A percentile compares a stretch with the other conserved stretches of the same genome.
These are phyloP conservation scores for Falco peregrinus DNA, from an alignment of 2,797 vertebrate genomes.

Conservation along the genomic window DNA sequence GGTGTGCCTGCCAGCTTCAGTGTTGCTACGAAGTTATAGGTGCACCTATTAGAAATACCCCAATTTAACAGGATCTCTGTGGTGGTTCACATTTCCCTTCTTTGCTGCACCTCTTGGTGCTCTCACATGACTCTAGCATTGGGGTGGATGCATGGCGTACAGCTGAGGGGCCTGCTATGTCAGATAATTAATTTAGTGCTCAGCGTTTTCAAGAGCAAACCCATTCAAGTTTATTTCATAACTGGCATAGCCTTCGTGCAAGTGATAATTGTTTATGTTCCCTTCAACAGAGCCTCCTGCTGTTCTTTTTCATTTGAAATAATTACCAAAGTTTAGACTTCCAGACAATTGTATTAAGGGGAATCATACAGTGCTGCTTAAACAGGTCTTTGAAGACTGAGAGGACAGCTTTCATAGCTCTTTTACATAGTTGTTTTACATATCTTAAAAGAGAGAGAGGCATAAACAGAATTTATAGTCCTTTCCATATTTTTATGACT, in stretches of 20 bases:
- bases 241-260: slow-evolving; percentile 47
- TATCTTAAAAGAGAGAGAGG: slow-evolving; percentile 45
- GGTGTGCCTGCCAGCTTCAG: neutral
- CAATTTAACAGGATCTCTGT: neutral
- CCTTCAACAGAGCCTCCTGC: slow-evolving; percentile 56
- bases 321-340: slow-evolving; percentile 70
- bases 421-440: slow-evolving; percentile 34
- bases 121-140: fast-evolving
- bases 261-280: slow-evolving; percentile 70
- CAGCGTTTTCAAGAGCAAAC: neutral
- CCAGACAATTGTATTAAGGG: slow-evolving; percentile 57
- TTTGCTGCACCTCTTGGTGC: neutral
- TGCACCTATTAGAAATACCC: neutral
- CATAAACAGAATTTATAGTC: slow-evolving; percentile 59
- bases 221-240: slow-evolving; percentile 41
- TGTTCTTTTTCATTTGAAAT: slow-evolving; percentile 61
- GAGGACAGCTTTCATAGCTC: slow-evolving; percentile 56
- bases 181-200: slow-evolving; percentile 22
- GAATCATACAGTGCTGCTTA: slow-evolving; percentile 47
- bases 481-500: slow-evolving; percentile 61
- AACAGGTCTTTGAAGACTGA: slow-evolving; percentile 57
- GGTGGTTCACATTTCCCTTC: neutral
- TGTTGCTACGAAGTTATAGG: neutral
- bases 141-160: neutral
- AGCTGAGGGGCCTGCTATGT: neutral